These are phyloP conservation scores for Acropternis orthonyx DNA, from an alignment of 2,797 vertebrate species.

Conservation along the genomic window DNA sequence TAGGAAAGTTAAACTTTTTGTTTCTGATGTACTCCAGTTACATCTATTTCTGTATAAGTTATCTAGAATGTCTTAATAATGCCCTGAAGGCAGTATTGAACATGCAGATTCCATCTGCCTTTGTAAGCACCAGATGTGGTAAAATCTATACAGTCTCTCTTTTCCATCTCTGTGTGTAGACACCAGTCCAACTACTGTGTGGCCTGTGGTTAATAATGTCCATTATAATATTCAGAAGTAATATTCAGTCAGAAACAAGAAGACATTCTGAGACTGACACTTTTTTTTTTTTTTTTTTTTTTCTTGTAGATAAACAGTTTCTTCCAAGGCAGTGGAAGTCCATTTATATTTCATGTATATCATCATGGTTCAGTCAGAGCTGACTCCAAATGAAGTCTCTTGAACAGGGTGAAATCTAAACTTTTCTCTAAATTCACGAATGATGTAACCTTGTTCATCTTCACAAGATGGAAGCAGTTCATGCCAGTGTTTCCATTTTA, in stretches of 20 bases:
- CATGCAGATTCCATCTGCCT: neutral
- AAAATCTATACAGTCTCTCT: neutral
- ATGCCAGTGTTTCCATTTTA: neutral
- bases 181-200: neutral
- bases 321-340: neutral
- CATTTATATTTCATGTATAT: neutral
- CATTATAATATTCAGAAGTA: neutral
- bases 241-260: conserved; percentile 23
- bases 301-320: neutral
- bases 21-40: neutral
- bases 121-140: neutral
- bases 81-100: neutral
- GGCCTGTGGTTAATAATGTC: neutral
- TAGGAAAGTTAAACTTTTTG: neutral
- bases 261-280: neutral
- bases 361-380: neutral
- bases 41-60: neutral
- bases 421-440: neutral
- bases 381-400: conserved; percentile 3
- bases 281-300: neutral
- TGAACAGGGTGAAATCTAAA: neutral
- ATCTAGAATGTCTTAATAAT: neutral
- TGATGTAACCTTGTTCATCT: neutral
- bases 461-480: neutral
- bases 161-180: neutral